These are phyloP conservation scores for Tholera decimalis DNA, from an alignment of 2,888 invertebrate species.

Conservation along the genomic window DNA sequence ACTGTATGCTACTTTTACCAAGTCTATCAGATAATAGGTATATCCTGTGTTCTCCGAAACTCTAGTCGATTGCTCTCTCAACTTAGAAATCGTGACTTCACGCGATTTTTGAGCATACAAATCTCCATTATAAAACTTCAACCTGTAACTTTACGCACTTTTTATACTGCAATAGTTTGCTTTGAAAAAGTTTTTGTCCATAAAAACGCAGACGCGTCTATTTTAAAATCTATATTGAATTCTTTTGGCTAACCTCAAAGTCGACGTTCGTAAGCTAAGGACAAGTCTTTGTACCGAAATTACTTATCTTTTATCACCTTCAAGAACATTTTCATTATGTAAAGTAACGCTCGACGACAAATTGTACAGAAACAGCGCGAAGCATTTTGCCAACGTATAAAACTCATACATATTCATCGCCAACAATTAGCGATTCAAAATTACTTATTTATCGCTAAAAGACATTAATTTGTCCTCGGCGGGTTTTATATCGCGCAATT, in stretches of 20 bases:
- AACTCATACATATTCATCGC: constrained; percentile 66
- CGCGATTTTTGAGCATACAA: constrained; percentile 48
- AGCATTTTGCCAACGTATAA: constrained; percentile 55
- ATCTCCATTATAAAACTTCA: constrained; percentile 34
- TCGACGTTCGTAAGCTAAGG: constrained; percentile 42
- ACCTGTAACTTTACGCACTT: constrained; percentile 41
- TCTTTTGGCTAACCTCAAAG: constrained; percentile 34
- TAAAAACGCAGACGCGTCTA: constrained; percentile 18
- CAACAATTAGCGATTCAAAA: constrained; percentile 69
- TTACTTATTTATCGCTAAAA: constrained; percentile 68
- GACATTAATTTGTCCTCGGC: constrained; percentile 62
- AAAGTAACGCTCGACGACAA: constrained; percentile 60
- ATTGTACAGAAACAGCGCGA: constrained; percentile 51
- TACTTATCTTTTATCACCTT: constrained; percentile 60
- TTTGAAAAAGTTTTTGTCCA: constrained; percentile 6
- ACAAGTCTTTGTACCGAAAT: constrained; percentile 52
- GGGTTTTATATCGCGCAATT: constrained; percentile 63
- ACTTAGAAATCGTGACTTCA: constrained; percentile 56
- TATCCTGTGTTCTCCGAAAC: constrained; percentile 12
- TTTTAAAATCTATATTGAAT: constrained; percentile 15
- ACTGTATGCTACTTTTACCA: not conserved
- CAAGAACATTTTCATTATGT: constrained; percentile 64
- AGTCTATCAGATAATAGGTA: not conserved
- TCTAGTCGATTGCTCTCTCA: constrained; percentile 20
- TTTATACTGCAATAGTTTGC: constrained; percentile 29